A percentile compares a stretch with the other conserved stretches of the same genome.
Conservation (phyloP, 2,888 invertebrate genomes). For the Sialis lutaria region DNA sequence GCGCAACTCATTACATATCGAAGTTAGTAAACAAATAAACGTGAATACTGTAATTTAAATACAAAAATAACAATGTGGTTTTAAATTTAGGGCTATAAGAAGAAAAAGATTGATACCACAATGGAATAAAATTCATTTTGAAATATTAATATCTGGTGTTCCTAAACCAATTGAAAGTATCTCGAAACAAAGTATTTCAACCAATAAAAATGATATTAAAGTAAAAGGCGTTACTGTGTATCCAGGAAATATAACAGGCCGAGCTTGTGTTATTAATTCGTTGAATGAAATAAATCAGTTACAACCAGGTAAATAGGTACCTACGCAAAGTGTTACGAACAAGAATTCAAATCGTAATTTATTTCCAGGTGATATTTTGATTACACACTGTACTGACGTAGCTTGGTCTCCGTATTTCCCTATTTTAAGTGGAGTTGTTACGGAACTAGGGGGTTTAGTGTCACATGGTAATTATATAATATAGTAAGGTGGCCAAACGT, state of each 20-base stretch:
- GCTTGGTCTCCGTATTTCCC: conserved; percentile 80
- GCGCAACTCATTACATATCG: conserved; percentile 9
- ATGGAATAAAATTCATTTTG: conserved; percentile 43
- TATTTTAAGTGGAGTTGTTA: conserved; percentile 56
- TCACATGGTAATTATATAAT: conserved; percentile 45
- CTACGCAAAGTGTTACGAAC: conserved; percentile 20
- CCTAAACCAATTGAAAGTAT: conserved; percentile 19
- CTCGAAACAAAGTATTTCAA: not conserved
- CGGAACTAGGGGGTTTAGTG: conserved; percentile 66
- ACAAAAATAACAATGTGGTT: conserved; percentile 8
- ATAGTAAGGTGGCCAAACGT: not conserved
- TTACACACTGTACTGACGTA: conserved; percentile 62
- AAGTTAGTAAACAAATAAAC: conserved; percentile 14
- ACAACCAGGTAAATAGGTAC: conserved; percentile 17
- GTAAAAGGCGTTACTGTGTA: conserved; percentile 53
- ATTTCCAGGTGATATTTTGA: conserved; percentile 50
- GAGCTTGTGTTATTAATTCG: conserved; percentile 52
- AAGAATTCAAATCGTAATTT: conserved; percentile 18
- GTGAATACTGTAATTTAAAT: not conserved
- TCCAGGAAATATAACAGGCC: conserved; percentile 44
- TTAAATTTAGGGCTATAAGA: conserved; percentile 48
- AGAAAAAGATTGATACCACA: conserved; percentile 39
- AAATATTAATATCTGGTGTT: conserved; percentile 37
- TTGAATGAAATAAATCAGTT: conserved; percentile 37
- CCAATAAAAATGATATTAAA: conserved; percentile 4